phyloP scores from a whole-genome alignment of 2,797 vertebrate species.

The Coluber constrictor region DNA sequence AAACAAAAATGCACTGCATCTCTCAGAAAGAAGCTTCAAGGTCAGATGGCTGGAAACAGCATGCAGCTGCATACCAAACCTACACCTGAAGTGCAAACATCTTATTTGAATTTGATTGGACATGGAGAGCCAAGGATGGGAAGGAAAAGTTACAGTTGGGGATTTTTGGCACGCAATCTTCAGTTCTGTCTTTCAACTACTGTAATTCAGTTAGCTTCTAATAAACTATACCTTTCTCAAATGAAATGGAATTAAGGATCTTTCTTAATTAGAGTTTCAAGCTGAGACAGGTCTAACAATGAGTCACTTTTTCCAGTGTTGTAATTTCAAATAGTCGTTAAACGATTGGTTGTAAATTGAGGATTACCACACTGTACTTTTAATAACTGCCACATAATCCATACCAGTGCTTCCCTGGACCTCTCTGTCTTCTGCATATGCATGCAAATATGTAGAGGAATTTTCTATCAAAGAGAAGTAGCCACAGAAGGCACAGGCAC shows the following conservation, averaged over 20 bases:
- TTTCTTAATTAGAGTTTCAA: neutral
- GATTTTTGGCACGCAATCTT: neutral
- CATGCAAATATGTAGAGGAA: neutral
- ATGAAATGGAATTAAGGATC: neutral
- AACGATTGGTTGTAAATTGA: neutral
- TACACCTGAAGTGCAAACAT: neutral
- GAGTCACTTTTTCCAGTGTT: neutral
- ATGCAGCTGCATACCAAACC: neutral
- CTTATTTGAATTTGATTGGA: neutral
- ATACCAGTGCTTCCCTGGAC: neutral
- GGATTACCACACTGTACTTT: neutral
- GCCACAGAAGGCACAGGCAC: neutral
- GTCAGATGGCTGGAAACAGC: neutral
- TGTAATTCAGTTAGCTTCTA: neutral
- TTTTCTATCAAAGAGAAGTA: neutral
- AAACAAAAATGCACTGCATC: neutral
- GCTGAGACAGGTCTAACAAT: neutral
- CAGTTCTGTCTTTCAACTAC: neutral
- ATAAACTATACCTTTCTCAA: neutral
- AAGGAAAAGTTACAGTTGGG: neutral
- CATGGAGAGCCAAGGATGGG: neutral
- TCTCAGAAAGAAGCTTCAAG: neutral
- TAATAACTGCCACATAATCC: neutral
- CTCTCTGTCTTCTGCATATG: neutral
- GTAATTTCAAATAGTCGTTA: neutral